Evolutionary conservation across 1,140 invertebrate species (phyloP), one percentile per base, ranked within the genome.

Genomic region (Ditylenchus dipsaci): DNA sequence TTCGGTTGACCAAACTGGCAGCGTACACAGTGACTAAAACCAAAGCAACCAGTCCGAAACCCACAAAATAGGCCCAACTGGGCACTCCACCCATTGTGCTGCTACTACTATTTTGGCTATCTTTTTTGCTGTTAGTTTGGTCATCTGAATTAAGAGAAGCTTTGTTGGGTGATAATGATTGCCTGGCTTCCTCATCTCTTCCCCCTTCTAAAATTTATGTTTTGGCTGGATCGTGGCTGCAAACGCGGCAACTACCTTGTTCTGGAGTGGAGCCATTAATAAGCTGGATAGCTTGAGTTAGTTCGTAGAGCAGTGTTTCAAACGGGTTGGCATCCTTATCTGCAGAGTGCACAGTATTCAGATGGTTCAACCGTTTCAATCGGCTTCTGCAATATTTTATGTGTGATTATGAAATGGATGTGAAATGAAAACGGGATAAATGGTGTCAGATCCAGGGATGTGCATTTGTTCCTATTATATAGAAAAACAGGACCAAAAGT

Each of bases 21-120:
- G 29, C 59, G 59, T 61, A 61, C 8, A 61, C 59, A 19, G 59
- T 43, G 17, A 43, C n/a, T 13, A 61, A 19, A 1, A 43, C 59
- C 17, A 61, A 30, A 1, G n/a, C 27, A 30, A 61, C 59, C 19
- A 61, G 27, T 61, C 59, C 59, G n/a, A 30, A 30, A 8, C 59
- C 59, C 3, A 61, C 29, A 61, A 26, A 33, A 61, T 61, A 61
- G 19, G 59, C 59, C 59, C 59, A 61, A 61, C 19, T 8, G 8
- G 59, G 59, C n/a, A 61, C 38, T 61, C 59, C 59, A 30, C n/a
- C 29, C 19, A 21, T 21, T 7, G 59, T 7, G 23, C n/a, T 15
- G 49, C 8, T 21, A 8, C 29, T 43, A 61, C 1, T 43, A n/a
- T n/a, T 61, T 5, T 61, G n/a, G 5, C 38, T 30, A 5, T n/a